These are phyloP conservation scores for Drosophila dives DNA, from an alignment of 2,888 invertebrate genomes.

Conservation along the genomic window DNA sequence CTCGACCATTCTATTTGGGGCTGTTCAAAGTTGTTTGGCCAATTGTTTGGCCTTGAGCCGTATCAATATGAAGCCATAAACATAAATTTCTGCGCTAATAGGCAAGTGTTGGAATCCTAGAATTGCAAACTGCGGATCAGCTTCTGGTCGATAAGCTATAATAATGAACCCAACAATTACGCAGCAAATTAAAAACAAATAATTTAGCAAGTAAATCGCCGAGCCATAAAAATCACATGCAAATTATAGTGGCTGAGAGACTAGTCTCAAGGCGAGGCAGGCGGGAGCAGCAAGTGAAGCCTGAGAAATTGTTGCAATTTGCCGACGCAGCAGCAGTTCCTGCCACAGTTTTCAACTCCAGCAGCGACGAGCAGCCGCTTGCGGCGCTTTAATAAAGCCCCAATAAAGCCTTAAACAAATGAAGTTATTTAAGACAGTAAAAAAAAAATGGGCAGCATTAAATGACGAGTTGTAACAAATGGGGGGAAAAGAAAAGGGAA, in stretches of 20 bases:
- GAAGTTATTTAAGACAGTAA: conserved; percentile 76
- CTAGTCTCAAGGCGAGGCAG: conserved; percentile 3
- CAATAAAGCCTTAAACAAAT: conserved; percentile 76
- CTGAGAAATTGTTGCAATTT: conserved; percentile 73
- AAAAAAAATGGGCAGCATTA: conserved; percentile 59
- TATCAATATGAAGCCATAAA: conserved; percentile 60
- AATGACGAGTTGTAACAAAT: conserved; percentile 54
- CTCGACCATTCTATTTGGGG: conserved; percentile 12
- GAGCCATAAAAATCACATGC: conserved; percentile 82
- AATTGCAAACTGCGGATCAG: conserved; percentile 13
- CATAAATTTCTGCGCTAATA: conserved; percentile 68
- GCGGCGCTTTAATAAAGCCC: conserved; percentile 53
- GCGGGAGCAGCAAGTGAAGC: conserved; percentile 9
- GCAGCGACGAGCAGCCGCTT: conserved; percentile 32
- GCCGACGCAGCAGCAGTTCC: conserved; percentile 28
- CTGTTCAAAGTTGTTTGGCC: not conserved
- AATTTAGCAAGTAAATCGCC: conserved; percentile 79
- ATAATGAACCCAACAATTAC: conserved; percentile 72
- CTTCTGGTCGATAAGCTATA: conserved; percentile 32
- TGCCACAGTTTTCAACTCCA: conserved; percentile 18
- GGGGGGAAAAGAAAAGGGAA: conserved; percentile 61
- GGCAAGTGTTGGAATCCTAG: conserved; percentile 31
- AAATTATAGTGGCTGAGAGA: conserved; percentile 76
- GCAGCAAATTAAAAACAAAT: conserved; percentile 84
- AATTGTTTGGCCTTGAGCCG: conserved; percentile 13